Evolutionary conservation across 2,113 vertebrate species (phyloP), one percentile per base, ranked within the genome.

Genomic region (Meleagris gallopavo): DNA sequence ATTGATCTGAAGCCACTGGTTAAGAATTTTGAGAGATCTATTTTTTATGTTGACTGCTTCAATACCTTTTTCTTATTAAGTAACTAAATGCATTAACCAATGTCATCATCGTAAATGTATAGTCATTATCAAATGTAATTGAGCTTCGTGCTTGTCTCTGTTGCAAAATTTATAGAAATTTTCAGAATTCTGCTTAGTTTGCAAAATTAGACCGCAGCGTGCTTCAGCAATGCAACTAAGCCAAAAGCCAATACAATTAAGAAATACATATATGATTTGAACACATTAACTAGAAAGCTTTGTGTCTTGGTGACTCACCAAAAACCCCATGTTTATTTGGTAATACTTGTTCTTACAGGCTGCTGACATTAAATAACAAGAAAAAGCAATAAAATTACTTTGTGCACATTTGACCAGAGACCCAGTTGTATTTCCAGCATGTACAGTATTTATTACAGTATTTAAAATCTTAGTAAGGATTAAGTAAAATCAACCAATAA

Each of bases 31-130:
- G 24, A 69, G 89, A 83, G 24, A 13, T 65, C 24, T 57, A 1
- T 58, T 81, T 84, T 45, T 82, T 74, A 55, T 57, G 17, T 71
- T 84, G 75, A 18, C 57, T 79, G 34, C 66, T 89, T 81, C 52
- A 79, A 62, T 73, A 72, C 18, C 32, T 89, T 62, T 65, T 65
- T 57, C 32, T 85, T 88, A 87, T 38, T 79, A 54, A 83, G 76
- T 82, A 78, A 66, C 45, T 46, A 41, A 75, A 58, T 62, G 7
- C 40, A 36, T 82, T 89, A 40, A 30, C 21, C 3, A 60, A 1
- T 40, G 12, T 65, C 25, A 7, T n/a, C 52, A 27, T 24, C 72
- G 34, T 43, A 58, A 89, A 73, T 36, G 5, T n/a, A 27, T 71
- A 76, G 40, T 18, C 20, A 45, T 54, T 76, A n/a, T 62, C 19